Conservation (phyloP, 2,113 vertebrate genomes). For the Anhinga anhinga region DNA sequence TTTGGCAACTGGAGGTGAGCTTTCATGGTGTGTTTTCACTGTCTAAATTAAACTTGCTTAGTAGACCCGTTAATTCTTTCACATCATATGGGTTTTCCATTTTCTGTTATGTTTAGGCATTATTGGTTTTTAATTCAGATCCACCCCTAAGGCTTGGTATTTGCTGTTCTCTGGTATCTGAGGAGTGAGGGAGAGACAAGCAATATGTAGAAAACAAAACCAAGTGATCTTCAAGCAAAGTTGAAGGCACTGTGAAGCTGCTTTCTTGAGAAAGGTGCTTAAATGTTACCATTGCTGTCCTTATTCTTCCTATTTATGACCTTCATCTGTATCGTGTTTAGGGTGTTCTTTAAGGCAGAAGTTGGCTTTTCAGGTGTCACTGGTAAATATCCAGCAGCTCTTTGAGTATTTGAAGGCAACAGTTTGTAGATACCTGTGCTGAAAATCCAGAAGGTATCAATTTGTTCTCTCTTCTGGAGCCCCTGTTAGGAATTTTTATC, state of each 20-base stretch:
- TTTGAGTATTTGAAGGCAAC: background rate
- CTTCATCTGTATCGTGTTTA: accelerated
- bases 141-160: background rate
- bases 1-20: background rate
- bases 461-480: background rate
- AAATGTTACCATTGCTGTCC: background rate
- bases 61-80: background rate
- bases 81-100: background rate
- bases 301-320: background rate
- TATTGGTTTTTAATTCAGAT: background rate
- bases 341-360: background rate
- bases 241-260: background rate
- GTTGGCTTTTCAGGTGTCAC: background rate
- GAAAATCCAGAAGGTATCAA: background rate
- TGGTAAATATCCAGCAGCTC: background rate
- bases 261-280: background rate
- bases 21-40: background rate
- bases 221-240: background rate
- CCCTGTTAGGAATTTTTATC: background rate
- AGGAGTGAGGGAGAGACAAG: background rate
- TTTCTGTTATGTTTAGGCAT: background rate
- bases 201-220: background rate
- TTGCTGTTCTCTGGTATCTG: background rate
- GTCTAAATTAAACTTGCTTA: background rate
- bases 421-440: background rate